Evolutionary conservation across 2,113 vertebrate genomes (phyloP).

Genomic region (Diadophis punctatus): DNA sequence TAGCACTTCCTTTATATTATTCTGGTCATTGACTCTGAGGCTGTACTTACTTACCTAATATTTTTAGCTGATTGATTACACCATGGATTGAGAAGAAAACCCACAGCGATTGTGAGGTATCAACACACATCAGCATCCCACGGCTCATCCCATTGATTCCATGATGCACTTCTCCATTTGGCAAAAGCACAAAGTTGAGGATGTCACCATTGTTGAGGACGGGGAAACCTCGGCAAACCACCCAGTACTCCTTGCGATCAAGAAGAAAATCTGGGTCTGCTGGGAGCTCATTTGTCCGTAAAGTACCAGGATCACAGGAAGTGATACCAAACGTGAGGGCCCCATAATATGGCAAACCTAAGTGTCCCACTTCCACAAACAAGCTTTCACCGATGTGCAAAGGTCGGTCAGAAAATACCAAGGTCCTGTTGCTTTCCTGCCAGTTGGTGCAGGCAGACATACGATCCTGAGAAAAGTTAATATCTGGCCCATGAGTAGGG

Average conservation of each 20-base stretch:
- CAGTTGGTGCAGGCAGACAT: conserved; percentile 86
- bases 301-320: conserved; percentile 88
- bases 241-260: conserved; percentile 98
- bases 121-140: conserved; percentile 90
- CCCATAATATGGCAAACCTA: conserved; percentile 87
- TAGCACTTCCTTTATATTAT: not conserved
- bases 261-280: conserved; percentile 90
- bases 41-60: conserved; percentile 77
- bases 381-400: conserved; percentile 87
- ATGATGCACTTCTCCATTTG: conserved; percentile 88
- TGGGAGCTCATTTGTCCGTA: conserved; percentile 88
- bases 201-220: conserved; percentile 84
- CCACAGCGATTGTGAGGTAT: conserved; percentile 94
- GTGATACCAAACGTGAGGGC: conserved; percentile 91
- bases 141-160: conserved; percentile 85
- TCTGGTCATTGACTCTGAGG: not conserved
- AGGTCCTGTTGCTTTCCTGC: conserved; percentile 88
- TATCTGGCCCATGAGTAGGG: conserved; percentile 82
- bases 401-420: conserved; percentile 92
- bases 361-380: conserved; percentile 88
- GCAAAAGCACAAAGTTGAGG: conserved; percentile 88
- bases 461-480: conserved; percentile 90
- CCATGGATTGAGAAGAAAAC: conserved; percentile 93
- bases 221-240: conserved; percentile 86
- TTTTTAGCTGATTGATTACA: conserved; percentile 88